Percentiles rank a stretch among this genome's conserved stretches.
Conservation (phyloP, 35 echinoderm and acorn worm genomes). For the Ophiothrix spiculata region DNA sequence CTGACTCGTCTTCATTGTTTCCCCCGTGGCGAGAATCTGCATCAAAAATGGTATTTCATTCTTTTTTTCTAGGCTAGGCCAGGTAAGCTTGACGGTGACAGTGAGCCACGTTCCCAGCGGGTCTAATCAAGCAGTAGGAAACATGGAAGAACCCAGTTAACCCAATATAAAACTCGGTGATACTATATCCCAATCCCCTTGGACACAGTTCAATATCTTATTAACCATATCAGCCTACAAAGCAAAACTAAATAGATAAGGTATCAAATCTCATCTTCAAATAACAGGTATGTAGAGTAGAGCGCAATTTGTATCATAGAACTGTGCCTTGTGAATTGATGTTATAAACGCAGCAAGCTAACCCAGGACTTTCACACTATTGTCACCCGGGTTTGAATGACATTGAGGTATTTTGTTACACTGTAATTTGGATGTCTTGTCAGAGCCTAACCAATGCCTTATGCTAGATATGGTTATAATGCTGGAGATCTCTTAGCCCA, state of each 20-base stretch:
- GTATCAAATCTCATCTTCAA: neutral
- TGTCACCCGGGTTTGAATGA: constrained; percentile 8
- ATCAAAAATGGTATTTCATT: neutral
- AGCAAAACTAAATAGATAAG: neutral
- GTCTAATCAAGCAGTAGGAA: neutral
- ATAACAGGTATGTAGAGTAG: neutral
- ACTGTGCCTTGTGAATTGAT: too few relatives aligned
- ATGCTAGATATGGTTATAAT: neutral
- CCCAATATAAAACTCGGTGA: neutral
- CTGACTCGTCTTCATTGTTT: neutral
- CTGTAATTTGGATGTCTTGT: constrained; percentile 3
- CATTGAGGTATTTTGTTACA: constrained; percentile 9
- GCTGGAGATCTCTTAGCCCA: neutral
- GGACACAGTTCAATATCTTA: neutral
- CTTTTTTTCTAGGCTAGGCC: neutral
- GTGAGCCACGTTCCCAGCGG: neutral
- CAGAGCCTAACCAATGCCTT: neutral
- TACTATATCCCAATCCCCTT: neutral
- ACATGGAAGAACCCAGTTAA: neutral
- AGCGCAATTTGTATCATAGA: too few relatives aligned
- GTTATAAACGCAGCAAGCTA: too few relatives aligned
- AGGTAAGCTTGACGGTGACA: too few relatives aligned
- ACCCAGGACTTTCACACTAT: neutral
- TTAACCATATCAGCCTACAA: neutral
- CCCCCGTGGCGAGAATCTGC: neutral